Conservation (phyloP, 1,140 invertebrate genomes). For the Penaeus vannamei region DNA sequence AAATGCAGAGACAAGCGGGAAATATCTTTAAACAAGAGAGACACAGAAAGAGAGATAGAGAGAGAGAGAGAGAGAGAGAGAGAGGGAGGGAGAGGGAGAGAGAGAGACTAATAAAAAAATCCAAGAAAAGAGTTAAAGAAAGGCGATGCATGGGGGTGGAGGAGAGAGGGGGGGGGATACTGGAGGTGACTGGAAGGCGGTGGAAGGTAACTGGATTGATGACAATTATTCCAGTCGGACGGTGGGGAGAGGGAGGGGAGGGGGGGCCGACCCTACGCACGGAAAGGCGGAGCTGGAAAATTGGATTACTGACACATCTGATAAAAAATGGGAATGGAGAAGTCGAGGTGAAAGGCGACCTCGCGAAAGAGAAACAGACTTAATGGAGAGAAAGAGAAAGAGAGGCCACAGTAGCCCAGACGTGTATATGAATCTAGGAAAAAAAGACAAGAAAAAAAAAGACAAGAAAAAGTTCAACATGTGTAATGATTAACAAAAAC, state of each 20-base stretch:
- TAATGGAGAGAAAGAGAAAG: constrained; percentile 19
- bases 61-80: not conserved
- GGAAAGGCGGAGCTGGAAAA: constrained; percentile 49
- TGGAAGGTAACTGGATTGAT: constrained; percentile 58
- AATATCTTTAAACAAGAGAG: not conserved
- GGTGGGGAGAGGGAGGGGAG: constrained; percentile 14
- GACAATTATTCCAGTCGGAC: constrained; percentile 60
- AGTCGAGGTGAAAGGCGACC: too few relatives aligned
- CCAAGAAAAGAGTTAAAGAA: not conserved
- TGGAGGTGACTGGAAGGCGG: constrained; percentile 44
- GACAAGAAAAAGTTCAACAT: not conserved
- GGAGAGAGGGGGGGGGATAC: not conserved
- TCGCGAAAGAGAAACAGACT: too few relatives aligned
- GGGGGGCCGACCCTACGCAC: constrained; percentile 31
- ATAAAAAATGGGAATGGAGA: constrained; percentile 38
- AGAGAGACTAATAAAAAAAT: not conserved
- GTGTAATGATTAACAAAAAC: too few relatives aligned
- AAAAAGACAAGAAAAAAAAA: constrained; percentile 3
- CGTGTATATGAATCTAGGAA: not conserved
- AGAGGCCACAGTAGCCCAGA: constrained; percentile 19
- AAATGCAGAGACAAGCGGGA: not conserved
- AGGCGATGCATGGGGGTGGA: not conserved
- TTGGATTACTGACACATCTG: constrained; percentile 62
- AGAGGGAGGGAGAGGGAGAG: constrained; percentile 1
- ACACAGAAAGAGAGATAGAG: not conserved